Evolutionary conservation across 2,113 vertebrate genomes (phyloP).

Genomic region (Empidonax traillii): DNA sequence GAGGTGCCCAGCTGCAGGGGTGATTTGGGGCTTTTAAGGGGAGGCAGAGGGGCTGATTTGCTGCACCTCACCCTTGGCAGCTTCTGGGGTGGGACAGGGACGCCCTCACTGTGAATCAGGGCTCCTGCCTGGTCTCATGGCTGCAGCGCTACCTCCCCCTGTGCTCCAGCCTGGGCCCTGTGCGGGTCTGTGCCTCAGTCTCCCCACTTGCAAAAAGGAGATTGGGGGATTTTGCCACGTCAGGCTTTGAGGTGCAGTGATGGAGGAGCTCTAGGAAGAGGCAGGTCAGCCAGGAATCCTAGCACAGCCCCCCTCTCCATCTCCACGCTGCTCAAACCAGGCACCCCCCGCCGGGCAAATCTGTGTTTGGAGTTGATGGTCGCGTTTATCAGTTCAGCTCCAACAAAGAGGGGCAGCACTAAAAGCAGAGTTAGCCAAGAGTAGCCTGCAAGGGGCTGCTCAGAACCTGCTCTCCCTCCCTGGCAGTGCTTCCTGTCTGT

Average conservation of each 20-base stretch:
- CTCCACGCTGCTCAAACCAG: rapidly evolving
- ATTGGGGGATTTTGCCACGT: not conserved
- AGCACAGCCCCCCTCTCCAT: not conserved
- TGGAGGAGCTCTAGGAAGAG: not conserved
- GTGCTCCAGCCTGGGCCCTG: not conserved
- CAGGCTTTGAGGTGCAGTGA: not conserved
- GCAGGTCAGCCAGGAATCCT: not conserved
- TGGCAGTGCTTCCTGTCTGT: not conserved
- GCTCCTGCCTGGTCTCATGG: not conserved
- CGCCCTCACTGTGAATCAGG: not conserved
- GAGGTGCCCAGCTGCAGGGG: not conserved
- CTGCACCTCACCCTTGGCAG: not conserved
- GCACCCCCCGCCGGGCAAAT: not conserved
- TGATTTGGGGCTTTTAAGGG: not conserved
- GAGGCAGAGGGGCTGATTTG: not conserved
- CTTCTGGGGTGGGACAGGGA: not conserved
- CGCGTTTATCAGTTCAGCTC: not conserved
- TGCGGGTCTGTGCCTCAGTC: not conserved
- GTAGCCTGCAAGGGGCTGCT: not conserved
- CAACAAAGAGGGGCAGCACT: not conserved
- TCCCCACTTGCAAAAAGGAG: not conserved
- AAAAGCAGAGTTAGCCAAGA: not conserved
- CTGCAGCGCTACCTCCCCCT: rapidly evolving
- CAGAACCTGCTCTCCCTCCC: not conserved
- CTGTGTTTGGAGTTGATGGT: rapidly evolving